Percentiles rank a stretch among this genome's conserved stretches.
phyloP scores from a whole-genome alignment of 2,888 invertebrate genomes.

The Podotricha telesiphe region DNA sequence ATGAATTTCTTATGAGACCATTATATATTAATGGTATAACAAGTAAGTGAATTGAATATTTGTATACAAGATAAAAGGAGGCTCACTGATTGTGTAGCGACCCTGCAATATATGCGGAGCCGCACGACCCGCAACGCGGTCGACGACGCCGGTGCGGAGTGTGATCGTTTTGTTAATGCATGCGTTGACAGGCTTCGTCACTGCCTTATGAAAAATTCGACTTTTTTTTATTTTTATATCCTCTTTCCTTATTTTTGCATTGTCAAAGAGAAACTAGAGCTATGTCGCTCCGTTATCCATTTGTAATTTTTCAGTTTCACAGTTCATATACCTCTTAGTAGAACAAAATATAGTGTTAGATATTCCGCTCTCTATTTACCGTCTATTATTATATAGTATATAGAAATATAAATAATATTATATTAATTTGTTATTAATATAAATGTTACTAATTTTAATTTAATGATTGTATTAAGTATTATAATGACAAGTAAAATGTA shows the following conservation, averaged over 20 bases:
- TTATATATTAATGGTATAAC: neutral
- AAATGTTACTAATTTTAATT: too few relatives aligned
- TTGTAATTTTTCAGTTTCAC: too few relatives aligned
- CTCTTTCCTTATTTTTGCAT: neutral
- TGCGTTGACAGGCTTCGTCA: conserved; percentile 1
- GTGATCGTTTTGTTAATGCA: conserved; percentile 4
- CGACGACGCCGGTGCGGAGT: neutral
- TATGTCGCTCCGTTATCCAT: neutral
- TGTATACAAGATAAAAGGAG: neutral
- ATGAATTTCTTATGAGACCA: too few relatives aligned
- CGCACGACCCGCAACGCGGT: conserved; percentile 3
- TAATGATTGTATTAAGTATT: too few relatives aligned
- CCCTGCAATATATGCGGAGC: conserved; percentile 5
- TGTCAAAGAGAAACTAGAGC: neutral
- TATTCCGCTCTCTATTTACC: too few relatives aligned
- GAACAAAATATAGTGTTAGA: too few relatives aligned
- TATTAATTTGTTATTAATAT: too few relatives aligned
- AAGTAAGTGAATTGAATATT: neutral
- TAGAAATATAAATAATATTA: too few relatives aligned
- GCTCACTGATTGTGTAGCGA: conserved; percentile 12
- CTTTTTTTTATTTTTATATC: neutral
- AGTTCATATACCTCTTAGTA: too few relatives aligned
- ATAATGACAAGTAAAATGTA: too few relatives aligned
- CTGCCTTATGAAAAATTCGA: neutral
- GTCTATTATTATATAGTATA: too few relatives aligned